These are phyloP conservation scores for Bergia sp. DNA, from an alignment of 92 coral and sea anemone genomes.

Conservation along the genomic window DNA sequence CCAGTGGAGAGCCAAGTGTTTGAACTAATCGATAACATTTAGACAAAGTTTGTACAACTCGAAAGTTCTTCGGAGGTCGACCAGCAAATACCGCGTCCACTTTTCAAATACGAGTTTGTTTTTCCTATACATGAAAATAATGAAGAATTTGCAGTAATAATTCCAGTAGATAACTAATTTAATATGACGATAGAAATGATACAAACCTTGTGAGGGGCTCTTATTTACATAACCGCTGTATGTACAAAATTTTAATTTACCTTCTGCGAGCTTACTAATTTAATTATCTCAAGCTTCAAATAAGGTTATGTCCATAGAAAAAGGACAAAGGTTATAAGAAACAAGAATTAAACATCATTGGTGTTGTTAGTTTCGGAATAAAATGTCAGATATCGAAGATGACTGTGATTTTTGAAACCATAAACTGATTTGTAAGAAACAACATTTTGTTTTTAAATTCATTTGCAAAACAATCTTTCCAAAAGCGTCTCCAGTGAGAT, in stretches of 20 bases:
- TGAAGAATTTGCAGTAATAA: no score
- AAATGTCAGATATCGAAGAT: background rate
- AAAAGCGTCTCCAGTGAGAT: background rate
- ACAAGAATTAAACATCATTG: background rate
- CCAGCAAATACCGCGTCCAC: background rate
- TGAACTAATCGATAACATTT: background rate
- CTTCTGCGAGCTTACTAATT: background rate
- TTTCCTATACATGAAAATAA: background rate
- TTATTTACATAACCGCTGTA: conserved; percentile 31
- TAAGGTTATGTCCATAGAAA: background rate
- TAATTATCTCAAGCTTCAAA: background rate
- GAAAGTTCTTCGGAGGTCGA: background rate
- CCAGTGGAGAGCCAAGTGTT: background rate
- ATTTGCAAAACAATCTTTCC: background rate
- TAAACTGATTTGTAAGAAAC: background rate
- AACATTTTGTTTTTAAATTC: background rate
- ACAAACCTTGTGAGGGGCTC: background rate
- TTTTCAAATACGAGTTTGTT: background rate
- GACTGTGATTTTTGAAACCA: no score
- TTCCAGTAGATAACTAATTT: background rate
- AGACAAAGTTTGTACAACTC: background rate
- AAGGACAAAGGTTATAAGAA: background rate
- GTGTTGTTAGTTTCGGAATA: background rate
- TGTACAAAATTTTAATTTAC: background rate
- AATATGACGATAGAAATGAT: background rate